Percentiles rank a stretch among this genome's conserved stretches.
Evolutionary conservation across 2,113 vertebrate genomes (phyloP).

Genomic region (Alethe diademata): DNA sequence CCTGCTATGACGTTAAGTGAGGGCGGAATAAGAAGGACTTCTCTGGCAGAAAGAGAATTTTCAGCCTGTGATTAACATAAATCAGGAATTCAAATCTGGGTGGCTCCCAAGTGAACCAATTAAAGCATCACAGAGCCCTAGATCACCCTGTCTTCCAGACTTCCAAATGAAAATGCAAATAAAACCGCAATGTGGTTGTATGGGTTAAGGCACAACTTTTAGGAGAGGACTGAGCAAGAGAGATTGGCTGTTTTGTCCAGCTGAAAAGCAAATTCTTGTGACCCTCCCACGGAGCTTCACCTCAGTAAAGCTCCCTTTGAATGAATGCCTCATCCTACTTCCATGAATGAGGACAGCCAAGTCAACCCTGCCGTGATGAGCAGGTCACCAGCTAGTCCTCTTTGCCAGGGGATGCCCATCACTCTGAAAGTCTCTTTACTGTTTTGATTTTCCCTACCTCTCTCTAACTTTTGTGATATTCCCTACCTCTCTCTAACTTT

Average conservation of each 20-base stretch:
- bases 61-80: conserved; percentile 47
- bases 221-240: neutral
- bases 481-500: neutral
- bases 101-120: conserved; percentile 66
- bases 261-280: neutral
- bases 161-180: neutral
- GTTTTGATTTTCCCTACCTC: neutral
- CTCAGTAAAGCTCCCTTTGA: neutral
- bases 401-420: neutral
- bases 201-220: neutral
- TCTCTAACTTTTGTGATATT: neutral
- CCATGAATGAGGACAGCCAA: neutral
- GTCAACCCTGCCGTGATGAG: neutral
- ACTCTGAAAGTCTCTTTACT: neutral
- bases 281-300: neutral
- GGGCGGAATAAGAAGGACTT: neutral
- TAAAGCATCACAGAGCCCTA: conserved; percentile 35
- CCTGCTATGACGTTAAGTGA: conserved; percentile 4
- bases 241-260: neutral
- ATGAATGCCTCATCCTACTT: neutral
- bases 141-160: neutral
- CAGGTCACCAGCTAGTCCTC: neutral
- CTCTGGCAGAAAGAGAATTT: conserved; percentile 43
- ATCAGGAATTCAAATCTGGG: conserved; percentile 58
- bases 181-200: neutral